Evolutionary conservation across 2,888 invertebrate species (phyloP).

Genomic region (Macrophya annulata): DNA sequence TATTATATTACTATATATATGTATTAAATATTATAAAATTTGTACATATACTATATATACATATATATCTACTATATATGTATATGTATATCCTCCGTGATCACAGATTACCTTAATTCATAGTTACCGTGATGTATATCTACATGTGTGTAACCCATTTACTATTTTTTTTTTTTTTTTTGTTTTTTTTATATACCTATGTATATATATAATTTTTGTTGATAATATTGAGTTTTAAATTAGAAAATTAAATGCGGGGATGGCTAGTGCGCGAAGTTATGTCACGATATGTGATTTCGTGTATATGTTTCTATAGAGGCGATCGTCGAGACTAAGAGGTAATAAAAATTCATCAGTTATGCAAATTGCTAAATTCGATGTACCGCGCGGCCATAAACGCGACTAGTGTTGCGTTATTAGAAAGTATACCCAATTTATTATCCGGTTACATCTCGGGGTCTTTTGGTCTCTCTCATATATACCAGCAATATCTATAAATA

Average conservation of each 20-base stretch:
- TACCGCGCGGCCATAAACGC: slow-evolving; percentile 46
- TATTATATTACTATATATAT: slow-evolving; percentile 27
- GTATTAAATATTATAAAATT: slow-evolving; percentile 13
- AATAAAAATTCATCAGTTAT: slow-evolving; percentile 48
- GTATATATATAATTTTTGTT: not conserved
- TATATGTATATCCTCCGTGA: slow-evolving; percentile 14
- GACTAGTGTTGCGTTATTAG: slow-evolving; percentile 54
- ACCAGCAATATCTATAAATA: slow-evolving; percentile 12
- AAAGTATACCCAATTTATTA: slow-evolving; percentile 57
- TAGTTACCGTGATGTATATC: slow-evolving; percentile 25
- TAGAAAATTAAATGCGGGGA: not conserved
- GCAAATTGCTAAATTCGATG: slow-evolving; percentile 55
- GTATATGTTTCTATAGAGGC: not conserved
- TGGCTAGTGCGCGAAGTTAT: not conserved
- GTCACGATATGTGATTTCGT: slow-evolving; percentile 31
- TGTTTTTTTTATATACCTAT: not conserved
- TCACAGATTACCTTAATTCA: slow-evolving; percentile 3
- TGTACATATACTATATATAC: slow-evolving; percentile 17
- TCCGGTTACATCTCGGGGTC: slow-evolving; percentile 51
- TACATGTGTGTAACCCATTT: not conserved
- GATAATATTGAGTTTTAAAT: not conserved
- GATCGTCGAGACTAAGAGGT: not conserved
- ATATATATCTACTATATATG: not conserved
- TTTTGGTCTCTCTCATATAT: slow-evolving; percentile 31
- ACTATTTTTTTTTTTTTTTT: not conserved